Base-by-base conservation (phyloP, 1,140 invertebrate genomes). In the Sitophilus oryzae region DNA sequence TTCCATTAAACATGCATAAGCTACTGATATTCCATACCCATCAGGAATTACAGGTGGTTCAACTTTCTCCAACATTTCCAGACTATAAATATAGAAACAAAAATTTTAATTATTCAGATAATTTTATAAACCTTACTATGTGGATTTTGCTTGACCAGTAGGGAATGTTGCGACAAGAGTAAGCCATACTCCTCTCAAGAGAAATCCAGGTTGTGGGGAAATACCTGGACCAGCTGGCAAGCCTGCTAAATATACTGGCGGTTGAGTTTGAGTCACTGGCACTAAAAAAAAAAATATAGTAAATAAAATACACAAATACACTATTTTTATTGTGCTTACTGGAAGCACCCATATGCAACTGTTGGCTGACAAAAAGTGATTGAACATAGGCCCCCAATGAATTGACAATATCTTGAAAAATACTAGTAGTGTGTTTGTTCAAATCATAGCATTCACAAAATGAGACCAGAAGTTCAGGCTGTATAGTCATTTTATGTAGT, bases 391-490 rank as follows among this genome's bases (percentile, higher is more conserved):
- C 88, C 30, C 92, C 93, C 58, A 97, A 77, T 40, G 91, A 91
- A 73, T 94, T 96, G 16, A 98, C 91, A 66, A 96, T 96, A 72
- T 97, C 93, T 71, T 93, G 85, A 69, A 96, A 89, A 64, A 93
- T 88, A 76, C 94, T 93, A 3, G 91, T 94, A 8, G 91, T 89
- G 73, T 94, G 90, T 59, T 89, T 86, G 66, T 91, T 88, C 66
- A 96, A 83, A 76, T 98, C 93, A 73, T 97, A 98, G 57, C 88
- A 93, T 69, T 88, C 82, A 73, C 93, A 96, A 72, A 98, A 95
- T 53, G 88, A 91, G 66, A 85, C 90, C 58, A 98, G 75, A 10
- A 98, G 75, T 60, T 88, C 74, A 11, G 93, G 87, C 66, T 96
- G 89, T 40, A 90, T 85, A 4, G 88, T 86, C 75, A 98, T 87